Conservation (phyloP, 1,140 invertebrate genomes). For the Hylyphantes graminicola region DNA sequence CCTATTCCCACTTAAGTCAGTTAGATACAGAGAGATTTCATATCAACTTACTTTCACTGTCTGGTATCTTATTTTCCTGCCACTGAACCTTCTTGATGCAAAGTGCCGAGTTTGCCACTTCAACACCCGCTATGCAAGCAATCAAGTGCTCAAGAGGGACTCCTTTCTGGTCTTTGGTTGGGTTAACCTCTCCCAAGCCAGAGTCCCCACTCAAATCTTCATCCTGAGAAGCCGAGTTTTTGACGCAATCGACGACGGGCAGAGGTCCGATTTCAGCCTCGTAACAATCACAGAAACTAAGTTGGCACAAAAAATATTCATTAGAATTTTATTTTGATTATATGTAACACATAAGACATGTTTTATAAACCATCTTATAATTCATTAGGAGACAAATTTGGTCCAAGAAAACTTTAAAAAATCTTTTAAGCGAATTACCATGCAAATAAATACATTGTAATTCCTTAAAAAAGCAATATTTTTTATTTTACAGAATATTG, state of each 20-base stretch:
- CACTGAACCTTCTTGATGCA: conserved; percentile 71
- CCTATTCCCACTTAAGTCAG: not conserved
- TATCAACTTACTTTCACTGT: conserved; percentile 39
- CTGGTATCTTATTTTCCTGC: conserved; percentile 67
- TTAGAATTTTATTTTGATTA: not conserved
- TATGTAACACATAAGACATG: not conserved
- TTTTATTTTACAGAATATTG: no score
- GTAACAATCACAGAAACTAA: conserved; percentile 82
- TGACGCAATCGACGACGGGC: conserved; percentile 64
- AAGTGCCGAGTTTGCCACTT: conserved; percentile 70
- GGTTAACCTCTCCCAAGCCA: not conserved
- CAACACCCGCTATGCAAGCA: conserved; percentile 82
- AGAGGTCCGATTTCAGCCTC: conserved; percentile 76
- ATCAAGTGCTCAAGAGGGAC: conserved; percentile 88
- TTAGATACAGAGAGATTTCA: no score
- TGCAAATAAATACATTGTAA: no score
- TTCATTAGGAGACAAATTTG: not conserved
- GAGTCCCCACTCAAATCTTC: not conserved
- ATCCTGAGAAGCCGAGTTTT: not conserved
- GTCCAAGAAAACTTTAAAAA: not conserved
- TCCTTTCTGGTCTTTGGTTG: conserved; percentile 69
- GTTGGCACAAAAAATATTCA: not conserved
- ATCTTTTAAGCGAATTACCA: no score
- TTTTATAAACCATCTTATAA: no score
- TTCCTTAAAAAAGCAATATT: no score